Conservation (phyloP, 2,113 vertebrate genomes). For the Pantherophis guttatus region DNA sequence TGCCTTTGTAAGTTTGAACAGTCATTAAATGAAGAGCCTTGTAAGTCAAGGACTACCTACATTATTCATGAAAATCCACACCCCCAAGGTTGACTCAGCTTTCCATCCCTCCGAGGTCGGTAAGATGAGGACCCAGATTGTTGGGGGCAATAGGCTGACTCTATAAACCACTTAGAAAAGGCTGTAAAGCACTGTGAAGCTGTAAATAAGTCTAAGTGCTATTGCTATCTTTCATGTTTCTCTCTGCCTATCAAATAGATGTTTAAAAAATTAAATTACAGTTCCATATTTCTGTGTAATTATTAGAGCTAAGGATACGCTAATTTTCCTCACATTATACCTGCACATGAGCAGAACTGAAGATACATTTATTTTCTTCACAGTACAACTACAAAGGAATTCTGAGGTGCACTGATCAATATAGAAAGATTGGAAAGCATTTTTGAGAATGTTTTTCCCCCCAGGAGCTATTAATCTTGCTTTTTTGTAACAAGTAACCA, state of each 20-base stretch:
- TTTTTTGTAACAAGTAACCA: background rate
- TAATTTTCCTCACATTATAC: background rate
- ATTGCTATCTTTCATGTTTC: background rate
- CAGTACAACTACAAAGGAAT: background rate
- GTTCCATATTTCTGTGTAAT: background rate
- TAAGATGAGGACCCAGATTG: too few relatives aligned
- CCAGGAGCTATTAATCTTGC: background rate
- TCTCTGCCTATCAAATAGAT: background rate
- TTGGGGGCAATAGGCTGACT: too few relatives aligned
- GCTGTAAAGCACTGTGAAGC: too few relatives aligned
- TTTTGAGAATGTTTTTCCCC: conserved; percentile 6
- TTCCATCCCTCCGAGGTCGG: too few relatives aligned
- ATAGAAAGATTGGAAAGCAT: background rate
- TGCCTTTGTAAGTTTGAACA: background rate
- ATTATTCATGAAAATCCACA: background rate
- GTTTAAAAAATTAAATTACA: background rate
- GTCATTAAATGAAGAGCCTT: background rate
- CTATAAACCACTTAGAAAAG: too few relatives aligned
- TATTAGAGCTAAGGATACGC: background rate
- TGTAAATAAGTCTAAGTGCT: too few relatives aligned
- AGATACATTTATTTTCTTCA: background rate
- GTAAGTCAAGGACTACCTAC: background rate
- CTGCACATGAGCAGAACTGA: background rate
- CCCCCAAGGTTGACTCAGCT: too few relatives aligned
- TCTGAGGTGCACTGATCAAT: background rate